Percentiles rank a stretch among this genome's conserved stretches.
Conservation (phyloP, 2,888 invertebrate genomes). For the Heteropelma amictum region DNA sequence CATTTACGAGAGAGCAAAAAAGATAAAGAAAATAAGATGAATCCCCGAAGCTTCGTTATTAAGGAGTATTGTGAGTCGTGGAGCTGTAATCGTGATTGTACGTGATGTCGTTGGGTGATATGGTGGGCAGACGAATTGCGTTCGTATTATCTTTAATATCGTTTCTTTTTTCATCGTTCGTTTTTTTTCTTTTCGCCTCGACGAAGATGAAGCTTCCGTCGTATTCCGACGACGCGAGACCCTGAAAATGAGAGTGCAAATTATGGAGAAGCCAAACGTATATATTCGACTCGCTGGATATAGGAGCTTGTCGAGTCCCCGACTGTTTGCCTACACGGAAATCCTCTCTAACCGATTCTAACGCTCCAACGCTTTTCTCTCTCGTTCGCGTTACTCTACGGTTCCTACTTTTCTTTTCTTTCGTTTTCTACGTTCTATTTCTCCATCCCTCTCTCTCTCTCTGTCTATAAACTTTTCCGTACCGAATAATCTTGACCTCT, state of each 20-base stretch:
- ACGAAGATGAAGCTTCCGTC: no score
- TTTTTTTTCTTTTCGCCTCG: not conserved
- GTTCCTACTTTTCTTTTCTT: slow-evolving; percentile 8
- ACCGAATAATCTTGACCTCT: not conserved
- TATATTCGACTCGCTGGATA: slow-evolving; percentile 14
- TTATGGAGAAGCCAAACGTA: slow-evolving; percentile 39
- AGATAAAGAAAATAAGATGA: not conserved
- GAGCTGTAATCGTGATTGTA: slow-evolving; percentile 23
- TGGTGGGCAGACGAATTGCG: slow-evolving; percentile 12
- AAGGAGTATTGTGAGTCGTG: slow-evolving; percentile 41
- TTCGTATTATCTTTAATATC: slow-evolving; percentile 22
- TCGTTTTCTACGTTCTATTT: slow-evolving; percentile 2
- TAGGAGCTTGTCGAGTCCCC: slow-evolving; percentile 48
- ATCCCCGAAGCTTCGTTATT: slow-evolving; percentile 19
- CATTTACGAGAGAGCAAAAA: not conserved
- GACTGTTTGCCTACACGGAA: slow-evolving; percentile 77
- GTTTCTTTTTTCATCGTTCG: not conserved
- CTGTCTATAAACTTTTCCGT: not conserved
- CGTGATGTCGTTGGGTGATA: slow-evolving; percentile 33
- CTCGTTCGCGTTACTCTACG: slow-evolving; percentile 22
- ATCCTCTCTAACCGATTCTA: slow-evolving; percentile 77
- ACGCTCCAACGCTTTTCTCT: slow-evolving; percentile 65
- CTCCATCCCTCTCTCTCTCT: not conserved
- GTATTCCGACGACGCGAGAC: slow-evolving; percentile 41
- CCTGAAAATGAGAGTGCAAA: slow-evolving; percentile 35